Evolutionary conservation across 2,113 vertebrate genomes (phyloP).

Genomic region (Proterorhinus semilunaris): DNA sequence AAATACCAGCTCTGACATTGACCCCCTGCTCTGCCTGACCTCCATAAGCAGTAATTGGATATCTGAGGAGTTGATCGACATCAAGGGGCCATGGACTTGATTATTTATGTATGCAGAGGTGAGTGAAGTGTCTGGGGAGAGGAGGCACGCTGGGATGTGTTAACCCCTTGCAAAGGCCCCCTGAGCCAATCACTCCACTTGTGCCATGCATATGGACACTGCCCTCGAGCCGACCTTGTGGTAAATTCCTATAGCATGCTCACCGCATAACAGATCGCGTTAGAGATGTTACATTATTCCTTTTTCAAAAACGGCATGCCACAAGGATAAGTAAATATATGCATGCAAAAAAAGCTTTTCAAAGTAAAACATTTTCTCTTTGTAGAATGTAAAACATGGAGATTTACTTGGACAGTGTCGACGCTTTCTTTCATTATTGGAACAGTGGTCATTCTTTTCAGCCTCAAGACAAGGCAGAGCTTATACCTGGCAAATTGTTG

Average conservation of each 20-base stretch:
- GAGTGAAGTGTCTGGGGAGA: conserved; percentile 52
- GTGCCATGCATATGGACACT: conserved; percentile 2
- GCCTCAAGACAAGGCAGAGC: too few relatives aligned
- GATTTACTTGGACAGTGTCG: not conserved
- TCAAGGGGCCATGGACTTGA: conserved; percentile 50
- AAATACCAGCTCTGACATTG: conserved; percentile 43
- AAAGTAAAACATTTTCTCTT: not conserved
- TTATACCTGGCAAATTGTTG: too few relatives aligned
- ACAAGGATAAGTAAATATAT: not conserved
- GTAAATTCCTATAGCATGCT: conserved; percentile 20
- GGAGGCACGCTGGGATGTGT: conserved; percentile 59
- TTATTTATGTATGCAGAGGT: conserved; percentile 66
- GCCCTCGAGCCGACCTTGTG: conserved; percentile 54
- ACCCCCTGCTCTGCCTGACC: conserved; percentile 42
- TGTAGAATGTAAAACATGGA: not conserved
- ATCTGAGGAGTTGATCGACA: conserved; percentile 48
- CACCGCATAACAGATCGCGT: conserved; percentile 11
- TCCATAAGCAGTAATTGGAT: conserved; percentile 53
- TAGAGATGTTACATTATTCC: conserved; percentile 1
- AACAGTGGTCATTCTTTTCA: not conserved
- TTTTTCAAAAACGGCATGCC: conserved; percentile 19
- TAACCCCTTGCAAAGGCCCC: conserved; percentile 59
- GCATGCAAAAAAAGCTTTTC: not conserved
- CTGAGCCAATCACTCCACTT: conserved; percentile 51
- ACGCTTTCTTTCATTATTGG: not conserved